phyloP scores from a whole-genome alignment of 2,797 vertebrate genomes.

The Potorous gilbertii region DNA sequence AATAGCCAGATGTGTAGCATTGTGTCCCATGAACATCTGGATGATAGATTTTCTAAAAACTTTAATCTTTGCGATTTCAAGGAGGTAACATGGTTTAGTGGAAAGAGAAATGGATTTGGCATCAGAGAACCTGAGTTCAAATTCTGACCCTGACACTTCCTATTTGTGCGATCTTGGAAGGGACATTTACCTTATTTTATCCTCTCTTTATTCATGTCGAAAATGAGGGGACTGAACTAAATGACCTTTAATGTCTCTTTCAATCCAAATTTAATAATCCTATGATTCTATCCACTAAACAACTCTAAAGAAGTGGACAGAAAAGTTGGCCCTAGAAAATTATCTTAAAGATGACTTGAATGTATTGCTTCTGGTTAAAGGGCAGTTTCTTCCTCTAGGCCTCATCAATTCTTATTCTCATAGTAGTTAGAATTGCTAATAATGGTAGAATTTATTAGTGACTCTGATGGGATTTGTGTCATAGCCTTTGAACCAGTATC shows the following conservation, averaged over 20 bases:
- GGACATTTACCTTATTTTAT: neutral
- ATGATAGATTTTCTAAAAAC: neutral
- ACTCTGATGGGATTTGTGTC: constrained; percentile 28
- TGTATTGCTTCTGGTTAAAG: constrained; percentile 66
- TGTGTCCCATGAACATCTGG: neutral
- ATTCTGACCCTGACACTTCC: neutral
- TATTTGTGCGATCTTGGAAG: neutral
- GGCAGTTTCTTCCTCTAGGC: constrained; percentile 54
- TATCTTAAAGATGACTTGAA: constrained; percentile 67
- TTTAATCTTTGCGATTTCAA: neutral
- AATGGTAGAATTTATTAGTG: constrained; percentile 70
- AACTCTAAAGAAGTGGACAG: constrained; percentile 59
- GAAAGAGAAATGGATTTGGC: neutral
- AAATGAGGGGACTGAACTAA: neutral
- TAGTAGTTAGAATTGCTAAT: constrained; percentile 66
- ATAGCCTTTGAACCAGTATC: constrained; percentile 30
- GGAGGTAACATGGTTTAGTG: neutral
- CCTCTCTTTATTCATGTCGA: neutral
- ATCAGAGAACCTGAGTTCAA: neutral
- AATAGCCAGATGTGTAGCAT: neutral
- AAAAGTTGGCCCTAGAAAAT: constrained; percentile 63
- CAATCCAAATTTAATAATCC: neutral
- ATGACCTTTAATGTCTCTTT: neutral
- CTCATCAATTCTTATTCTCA: constrained; percentile 63
- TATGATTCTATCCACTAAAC: constrained; percentile 62